A percentile compares a stretch with the other conserved stretches of the same genome.
These are phyloP conservation scores for Procambarus virginalis DNA, from an alignment of 1,140 invertebrate species.

Conservation along the genomic window DNA sequence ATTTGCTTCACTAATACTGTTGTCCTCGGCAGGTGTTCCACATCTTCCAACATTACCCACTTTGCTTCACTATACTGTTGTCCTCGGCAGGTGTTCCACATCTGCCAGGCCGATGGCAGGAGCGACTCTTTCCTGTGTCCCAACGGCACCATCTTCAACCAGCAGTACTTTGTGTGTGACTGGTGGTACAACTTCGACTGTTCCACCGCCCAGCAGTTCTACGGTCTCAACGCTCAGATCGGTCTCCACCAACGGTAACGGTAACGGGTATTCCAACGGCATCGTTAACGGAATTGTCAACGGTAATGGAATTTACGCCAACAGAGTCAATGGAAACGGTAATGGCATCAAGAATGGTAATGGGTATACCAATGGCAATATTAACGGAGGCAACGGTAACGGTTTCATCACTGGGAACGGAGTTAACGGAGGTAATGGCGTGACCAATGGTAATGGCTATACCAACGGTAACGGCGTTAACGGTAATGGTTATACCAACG, in stretches of 20 bases:
- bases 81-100: constrained; percentile 29
- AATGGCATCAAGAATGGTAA: not conserved
- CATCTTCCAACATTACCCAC: no score
- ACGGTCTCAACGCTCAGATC: no score
- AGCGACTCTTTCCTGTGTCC: constrained; percentile 30
- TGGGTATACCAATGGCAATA: not conserved
- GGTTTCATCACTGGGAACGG: not conserved
- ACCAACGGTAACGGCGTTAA: not conserved
- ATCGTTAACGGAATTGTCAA: constrained; percentile 25
- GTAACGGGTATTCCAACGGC: not conserved
- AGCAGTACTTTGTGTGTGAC: constrained; percentile 45
- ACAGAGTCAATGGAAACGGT: not conserved
- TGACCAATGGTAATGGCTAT: not conserved
- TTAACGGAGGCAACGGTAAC: constrained; percentile 6
- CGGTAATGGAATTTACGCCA: constrained; percentile 9
- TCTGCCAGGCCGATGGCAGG: constrained; percentile 25
- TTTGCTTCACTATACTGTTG: no score
- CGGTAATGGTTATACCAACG: not conserved
- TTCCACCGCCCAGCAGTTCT: no score
- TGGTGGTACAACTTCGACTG: constrained; percentile 40
- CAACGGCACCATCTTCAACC: constrained; percentile 44
- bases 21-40: no score
- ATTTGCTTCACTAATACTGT: no score
- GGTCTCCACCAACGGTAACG: not conserved
- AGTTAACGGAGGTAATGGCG: no score